Conservation (phyloP, 2,797 vertebrate species). For the Spatula clypeata region DNA sequence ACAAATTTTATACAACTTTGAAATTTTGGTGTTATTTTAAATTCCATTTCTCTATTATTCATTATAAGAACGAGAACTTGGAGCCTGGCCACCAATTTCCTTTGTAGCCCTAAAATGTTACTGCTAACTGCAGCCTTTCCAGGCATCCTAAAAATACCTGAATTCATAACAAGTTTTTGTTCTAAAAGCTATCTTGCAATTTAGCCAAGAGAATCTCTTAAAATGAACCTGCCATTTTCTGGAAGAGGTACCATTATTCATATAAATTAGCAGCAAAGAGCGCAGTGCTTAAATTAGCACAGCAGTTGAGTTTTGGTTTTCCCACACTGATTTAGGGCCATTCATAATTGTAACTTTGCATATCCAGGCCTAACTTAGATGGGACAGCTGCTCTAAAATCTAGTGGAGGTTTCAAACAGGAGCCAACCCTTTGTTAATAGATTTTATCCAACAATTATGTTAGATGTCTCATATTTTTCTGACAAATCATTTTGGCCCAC, state of each 20-base stretch:
- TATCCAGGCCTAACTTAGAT: neutral
- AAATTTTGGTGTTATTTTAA: neutral
- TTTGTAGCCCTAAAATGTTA: neutral
- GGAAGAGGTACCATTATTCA: neutral
- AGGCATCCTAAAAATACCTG: neutral
- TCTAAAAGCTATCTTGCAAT: neutral
- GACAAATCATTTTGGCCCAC: neutral
- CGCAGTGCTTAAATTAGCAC: neutral
- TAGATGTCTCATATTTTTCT: neutral
- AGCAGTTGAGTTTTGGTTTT: neutral
- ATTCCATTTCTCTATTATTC: neutral
- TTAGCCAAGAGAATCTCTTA: neutral
- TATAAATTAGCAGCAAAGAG: conserved; percentile 11
- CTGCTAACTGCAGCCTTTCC: neutral
- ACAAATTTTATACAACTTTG: neutral
- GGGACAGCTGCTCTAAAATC: neutral
- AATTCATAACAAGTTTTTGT: neutral
- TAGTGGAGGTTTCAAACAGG: neutral
- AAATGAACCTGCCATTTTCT: neutral
- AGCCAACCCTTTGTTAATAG: neutral
- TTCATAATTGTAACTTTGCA: neutral
- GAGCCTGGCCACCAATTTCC: neutral
- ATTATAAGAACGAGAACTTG: neutral
- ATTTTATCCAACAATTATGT: conserved; percentile 19
- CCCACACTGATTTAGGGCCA: neutral